phyloP scores from a whole-genome alignment of 1,140 invertebrate genomes.

The Drosophila malerkotliana region DNA sequence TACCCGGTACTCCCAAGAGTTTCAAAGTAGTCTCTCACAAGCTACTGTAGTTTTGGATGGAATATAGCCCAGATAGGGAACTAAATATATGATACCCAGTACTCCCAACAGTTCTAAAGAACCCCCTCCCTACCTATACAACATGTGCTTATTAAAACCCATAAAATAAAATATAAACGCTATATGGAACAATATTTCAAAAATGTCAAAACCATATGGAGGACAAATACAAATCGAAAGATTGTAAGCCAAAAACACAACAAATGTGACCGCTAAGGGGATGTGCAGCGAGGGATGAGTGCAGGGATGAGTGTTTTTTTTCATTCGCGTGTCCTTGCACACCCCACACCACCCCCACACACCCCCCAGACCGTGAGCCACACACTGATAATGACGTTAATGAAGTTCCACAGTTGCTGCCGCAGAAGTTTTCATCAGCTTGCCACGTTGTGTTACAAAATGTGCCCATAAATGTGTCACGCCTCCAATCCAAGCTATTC shows the following conservation, averaged over 20 bases:
- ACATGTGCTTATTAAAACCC: too few relatives aligned
- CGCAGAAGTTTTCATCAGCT: slow-evolving; percentile 55
- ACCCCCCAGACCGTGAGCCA: slow-evolving; percentile 8
- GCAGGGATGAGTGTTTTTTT: not conserved
- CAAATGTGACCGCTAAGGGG: slow-evolving; percentile 23
- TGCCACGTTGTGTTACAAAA: slow-evolving; percentile 66
- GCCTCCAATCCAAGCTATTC: slow-evolving; percentile 32
- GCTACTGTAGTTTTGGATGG: too few relatives aligned
- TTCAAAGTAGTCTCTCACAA: too few relatives aligned
- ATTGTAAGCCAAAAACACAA: not conserved
- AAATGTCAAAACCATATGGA: slow-evolving; percentile 12
- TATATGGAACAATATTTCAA: not conserved
- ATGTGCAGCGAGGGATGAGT: slow-evolving; percentile 16
- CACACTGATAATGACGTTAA: slow-evolving; percentile 65
- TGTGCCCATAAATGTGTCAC: slow-evolving; percentile 77
- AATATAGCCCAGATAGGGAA: too few relatives aligned
- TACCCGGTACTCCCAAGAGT: too few relatives aligned
- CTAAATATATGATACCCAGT: too few relatives aligned
- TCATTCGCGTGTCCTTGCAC: not conserved
- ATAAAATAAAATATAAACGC: not conserved
- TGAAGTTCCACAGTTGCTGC: slow-evolving; percentile 61
- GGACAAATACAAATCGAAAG: not conserved
- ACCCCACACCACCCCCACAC: not conserved
- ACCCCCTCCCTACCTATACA: too few relatives aligned
- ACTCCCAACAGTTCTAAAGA: too few relatives aligned